A percentile compares a stretch with the other conserved stretches of the same genome.
These are phyloP conservation scores for Catocala nupta DNA, from an alignment of 2,888 invertebrate species.

Conservation along the genomic window DNA sequence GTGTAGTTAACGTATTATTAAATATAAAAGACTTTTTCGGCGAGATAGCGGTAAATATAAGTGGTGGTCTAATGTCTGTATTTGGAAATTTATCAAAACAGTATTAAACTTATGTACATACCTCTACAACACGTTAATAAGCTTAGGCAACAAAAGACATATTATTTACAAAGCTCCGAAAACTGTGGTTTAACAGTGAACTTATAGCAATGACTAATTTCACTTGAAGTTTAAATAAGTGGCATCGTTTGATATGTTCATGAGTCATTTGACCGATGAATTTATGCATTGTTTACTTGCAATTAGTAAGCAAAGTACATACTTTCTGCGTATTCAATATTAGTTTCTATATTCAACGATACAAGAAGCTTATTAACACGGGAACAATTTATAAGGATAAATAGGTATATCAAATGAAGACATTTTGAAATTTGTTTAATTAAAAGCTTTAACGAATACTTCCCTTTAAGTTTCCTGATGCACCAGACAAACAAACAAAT, in stretches of 20 bases:
- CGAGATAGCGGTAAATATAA: conserved; percentile 38
- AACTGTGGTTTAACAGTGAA: conserved; percentile 45
- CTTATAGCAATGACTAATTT: conserved; percentile 49
- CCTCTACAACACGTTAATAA: conserved; percentile 28
- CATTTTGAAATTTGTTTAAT: no score
- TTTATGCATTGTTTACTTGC: conserved; percentile 26
- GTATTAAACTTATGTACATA: conserved; percentile 16
- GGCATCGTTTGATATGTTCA: conserved; percentile 30
- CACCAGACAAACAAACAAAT: no score
- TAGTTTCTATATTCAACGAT: not conserved
- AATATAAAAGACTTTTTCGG: conserved; percentile 15
- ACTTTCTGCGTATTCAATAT: conserved; percentile 12
- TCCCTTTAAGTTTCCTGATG: no score
- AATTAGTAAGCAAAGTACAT: conserved; percentile 1
- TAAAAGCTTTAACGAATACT: no score
- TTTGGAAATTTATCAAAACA: conserved; percentile 29
- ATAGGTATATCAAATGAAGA: no score
- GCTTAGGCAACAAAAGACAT: conserved; percentile 32
- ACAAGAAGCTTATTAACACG: not conserved
- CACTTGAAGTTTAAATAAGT: conserved; percentile 35
- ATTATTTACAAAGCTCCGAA: conserved; percentile 43
- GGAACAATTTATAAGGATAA: no score
- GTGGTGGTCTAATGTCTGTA: conserved; percentile 4
- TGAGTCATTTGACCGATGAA: conserved; percentile 46
- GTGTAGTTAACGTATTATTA: conserved; percentile 30